phyloP scores from a whole-genome alignment of 2,888 invertebrate genomes.

The Aromia moschata region DNA sequence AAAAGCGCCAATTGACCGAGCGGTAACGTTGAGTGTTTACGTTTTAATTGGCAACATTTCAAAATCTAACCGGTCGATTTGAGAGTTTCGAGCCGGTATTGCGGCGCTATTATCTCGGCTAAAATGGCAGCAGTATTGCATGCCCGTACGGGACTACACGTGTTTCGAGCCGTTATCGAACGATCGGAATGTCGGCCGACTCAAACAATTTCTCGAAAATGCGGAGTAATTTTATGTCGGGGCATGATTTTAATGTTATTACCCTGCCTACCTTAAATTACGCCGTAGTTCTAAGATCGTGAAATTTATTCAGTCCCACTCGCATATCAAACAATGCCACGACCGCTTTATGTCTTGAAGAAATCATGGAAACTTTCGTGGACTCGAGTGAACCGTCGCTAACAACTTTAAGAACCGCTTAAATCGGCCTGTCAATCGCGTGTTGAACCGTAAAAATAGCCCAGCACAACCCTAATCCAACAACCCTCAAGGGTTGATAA shows the following conservation, averaged over 20 bases:
- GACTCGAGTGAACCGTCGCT: too few species aligned
- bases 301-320: not conserved
- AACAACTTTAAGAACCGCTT: too few species aligned
- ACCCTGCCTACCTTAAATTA: constrained; percentile 10
- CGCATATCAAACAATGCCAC: too few species aligned
- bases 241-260: constrained; percentile 33
- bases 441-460: too few species aligned
- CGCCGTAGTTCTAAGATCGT: not conserved
- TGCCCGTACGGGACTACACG: constrained; percentile 28
- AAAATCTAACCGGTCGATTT: constrained; percentile 27
- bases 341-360: too few species aligned
- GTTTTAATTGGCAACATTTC: constrained; percentile 32
- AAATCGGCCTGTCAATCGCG: too few species aligned
- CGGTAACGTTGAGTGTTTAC: too few species aligned
- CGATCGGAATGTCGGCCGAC: constrained; percentile 36
- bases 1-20: too few species aligned
- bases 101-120: constrained; percentile 36
- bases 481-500: too few species aligned
- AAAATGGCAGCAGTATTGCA: constrained; percentile 34
- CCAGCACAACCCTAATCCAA: too few species aligned
- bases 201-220: constrained; percentile 33
- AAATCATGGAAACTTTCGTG: too few species aligned
- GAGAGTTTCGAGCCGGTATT: constrained; percentile 24
- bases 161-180: constrained; percentile 32
- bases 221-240: constrained; percentile 27